Evolutionary conservation across 2,113 vertebrate species (phyloP).

Genomic region (Dasyornis broadbenti): DNA sequence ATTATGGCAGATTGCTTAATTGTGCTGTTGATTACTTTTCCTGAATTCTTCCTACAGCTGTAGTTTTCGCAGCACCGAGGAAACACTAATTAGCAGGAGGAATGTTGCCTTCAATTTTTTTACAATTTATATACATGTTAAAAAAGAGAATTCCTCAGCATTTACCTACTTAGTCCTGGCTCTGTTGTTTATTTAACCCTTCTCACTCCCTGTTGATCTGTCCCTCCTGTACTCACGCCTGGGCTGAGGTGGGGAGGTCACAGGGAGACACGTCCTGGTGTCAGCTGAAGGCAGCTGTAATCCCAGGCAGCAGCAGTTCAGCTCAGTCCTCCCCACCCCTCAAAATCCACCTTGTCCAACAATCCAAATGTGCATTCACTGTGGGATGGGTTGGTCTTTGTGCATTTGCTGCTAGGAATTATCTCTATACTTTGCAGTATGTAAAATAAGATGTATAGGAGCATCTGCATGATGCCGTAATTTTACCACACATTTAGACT

Average conservation of each 20-base stretch:
- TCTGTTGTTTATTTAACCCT: conserved; percentile 20
- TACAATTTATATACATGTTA: neutral
- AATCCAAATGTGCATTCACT: neutral
- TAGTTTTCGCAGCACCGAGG: conserved; percentile 32
- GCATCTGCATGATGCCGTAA: conserved; percentile 58
- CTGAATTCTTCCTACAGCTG: conserved; percentile 65
- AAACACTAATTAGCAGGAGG: conserved; percentile 64
- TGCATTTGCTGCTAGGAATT: neutral
- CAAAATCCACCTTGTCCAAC: neutral
- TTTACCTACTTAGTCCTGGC: neutral
- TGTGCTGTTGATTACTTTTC: conserved; percentile 72
- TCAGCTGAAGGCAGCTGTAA: neutral
- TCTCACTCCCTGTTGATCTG: neutral
- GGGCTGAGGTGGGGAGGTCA: neutral
- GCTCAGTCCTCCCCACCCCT: neutral
- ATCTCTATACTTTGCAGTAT: conserved; percentile 10
- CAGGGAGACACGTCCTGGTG: neutral
- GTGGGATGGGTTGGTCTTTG: neutral
- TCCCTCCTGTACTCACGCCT: neutral
- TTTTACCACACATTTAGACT: conserved; percentile 50
- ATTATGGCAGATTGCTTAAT: conserved; percentile 72
- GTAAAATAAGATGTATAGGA: conserved; percentile 44
- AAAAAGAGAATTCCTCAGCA: neutral
- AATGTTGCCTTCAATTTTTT: conserved; percentile 50
- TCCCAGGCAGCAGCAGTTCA: neutral